Conservation (phyloP, 92 coral and sea anemone species). For the Umimayanthus chanpuru region DNA sequence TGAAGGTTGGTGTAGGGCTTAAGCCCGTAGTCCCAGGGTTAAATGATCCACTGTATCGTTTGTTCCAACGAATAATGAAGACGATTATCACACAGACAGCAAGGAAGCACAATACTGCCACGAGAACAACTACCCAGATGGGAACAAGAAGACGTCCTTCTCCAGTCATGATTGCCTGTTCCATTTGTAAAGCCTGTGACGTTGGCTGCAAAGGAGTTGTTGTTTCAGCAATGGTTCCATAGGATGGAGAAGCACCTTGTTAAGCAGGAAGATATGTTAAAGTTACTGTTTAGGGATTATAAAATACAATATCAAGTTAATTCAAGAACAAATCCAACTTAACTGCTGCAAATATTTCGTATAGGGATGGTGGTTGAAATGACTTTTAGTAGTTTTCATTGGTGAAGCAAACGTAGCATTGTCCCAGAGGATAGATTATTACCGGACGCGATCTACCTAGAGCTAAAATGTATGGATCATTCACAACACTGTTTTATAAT, state of each 20-base stretch:
- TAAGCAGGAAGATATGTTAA: not conserved
- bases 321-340: too few species aligned
- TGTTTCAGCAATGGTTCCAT: not conserved
- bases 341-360: too few species aligned
- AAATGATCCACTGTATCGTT: slow-evolving; percentile 40
- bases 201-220: slow-evolving; percentile 15
- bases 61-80: slow-evolving; percentile 31
- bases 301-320: too few species aligned
- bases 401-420: too few species aligned
- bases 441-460: too few species aligned
- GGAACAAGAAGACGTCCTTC: slow-evolving; percentile 30
- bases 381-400: too few species aligned
- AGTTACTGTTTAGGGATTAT: too few species aligned
- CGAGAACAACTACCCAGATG: slow-evolving; percentile 33
- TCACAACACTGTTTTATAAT: too few species aligned
- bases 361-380: too few species aligned
- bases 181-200: not conserved
- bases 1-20: slow-evolving; percentile 18
- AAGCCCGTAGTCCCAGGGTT: slow-evolving; percentile 4
- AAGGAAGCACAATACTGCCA: slow-evolving; percentile 17
- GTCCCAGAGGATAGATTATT: too few species aligned
- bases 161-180: not conserved
- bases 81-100: slow-evolving; percentile 12
- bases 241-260: not conserved
- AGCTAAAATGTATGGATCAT: too few species aligned